Conservation (phyloP, 2,888 invertebrate genomes). For the Mesodorylaimus sp. region DNA sequence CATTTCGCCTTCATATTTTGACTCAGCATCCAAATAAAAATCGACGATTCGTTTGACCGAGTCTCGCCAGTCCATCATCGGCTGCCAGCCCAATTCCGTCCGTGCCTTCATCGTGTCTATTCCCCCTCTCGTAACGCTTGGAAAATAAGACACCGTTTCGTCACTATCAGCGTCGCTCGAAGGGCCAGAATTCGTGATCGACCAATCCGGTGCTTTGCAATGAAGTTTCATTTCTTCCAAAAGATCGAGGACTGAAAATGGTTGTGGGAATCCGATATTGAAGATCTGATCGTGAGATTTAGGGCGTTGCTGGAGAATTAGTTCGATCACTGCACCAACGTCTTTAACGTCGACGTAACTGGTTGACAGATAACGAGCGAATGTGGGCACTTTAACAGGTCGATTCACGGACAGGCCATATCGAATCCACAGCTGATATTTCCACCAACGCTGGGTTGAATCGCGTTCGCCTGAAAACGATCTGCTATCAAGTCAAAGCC, state of each 20-base stretch:
- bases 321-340: conserved; percentile 29
- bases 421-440: conserved; percentile 35
- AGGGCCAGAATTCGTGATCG: not conserved
- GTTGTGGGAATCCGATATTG: not conserved
- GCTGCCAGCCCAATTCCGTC: too few relatives aligned
- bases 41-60: too few relatives aligned
- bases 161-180: not conserved
- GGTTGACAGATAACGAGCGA: conserved; percentile 24
- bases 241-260: not conserved
- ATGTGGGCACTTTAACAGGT: conserved; percentile 26
- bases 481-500: not conserved
- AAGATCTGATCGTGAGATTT: not conserved
- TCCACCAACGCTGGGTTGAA: conserved; percentile 8
- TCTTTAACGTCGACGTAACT: conserved; percentile 35
- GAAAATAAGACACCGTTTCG: not conserved
- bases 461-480: not conserved
- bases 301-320: conserved; percentile 14
- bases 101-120: too few relatives aligned
- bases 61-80: too few relatives aligned
- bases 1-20: too few relatives aligned
- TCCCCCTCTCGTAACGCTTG: not conserved
- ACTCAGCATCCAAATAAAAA: too few relatives aligned
- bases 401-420: conserved; percentile 19
- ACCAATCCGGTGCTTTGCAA: not conserved
- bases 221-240: not conserved